phyloP scores from a whole-genome alignment of 1,140 invertebrate genomes.

The Aporrectodea caliginosa region DNA sequence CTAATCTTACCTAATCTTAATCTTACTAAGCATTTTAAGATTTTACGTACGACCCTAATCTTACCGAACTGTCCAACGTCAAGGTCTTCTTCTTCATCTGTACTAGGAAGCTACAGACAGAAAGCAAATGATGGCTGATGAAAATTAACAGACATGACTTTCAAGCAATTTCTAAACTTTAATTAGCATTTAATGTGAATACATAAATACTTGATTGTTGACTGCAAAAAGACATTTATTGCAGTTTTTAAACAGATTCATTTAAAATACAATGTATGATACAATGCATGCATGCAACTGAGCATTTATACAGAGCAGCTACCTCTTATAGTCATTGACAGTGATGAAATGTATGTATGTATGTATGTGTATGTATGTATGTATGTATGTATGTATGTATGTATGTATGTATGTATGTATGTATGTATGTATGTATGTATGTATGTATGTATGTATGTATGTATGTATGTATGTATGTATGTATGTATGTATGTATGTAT shows the following conservation, averaged over 20 bases:
- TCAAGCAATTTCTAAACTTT: too few species aligned
- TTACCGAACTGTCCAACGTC: background rate
- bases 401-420: background rate
- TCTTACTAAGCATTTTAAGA: too few species aligned
- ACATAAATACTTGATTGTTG: too few species aligned
- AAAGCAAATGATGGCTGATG: too few species aligned
- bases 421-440: constrained; percentile 7
- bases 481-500: constrained; percentile 7
- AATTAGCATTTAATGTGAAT: too few species aligned
- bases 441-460: constrained; percentile 7
- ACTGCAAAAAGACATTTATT: too few species aligned
- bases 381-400: background rate
- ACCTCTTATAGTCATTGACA: background rate
- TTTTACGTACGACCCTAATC: too few species aligned
- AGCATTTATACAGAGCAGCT: background rate
- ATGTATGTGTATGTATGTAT: constrained; percentile 6
- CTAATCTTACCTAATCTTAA: too few species aligned
- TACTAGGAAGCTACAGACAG: background rate
- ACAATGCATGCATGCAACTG: too few species aligned
- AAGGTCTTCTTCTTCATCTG: background rate
- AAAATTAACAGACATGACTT: too few species aligned
- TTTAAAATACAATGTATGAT: too few species aligned
- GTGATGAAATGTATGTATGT: constrained; percentile 34
- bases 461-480: constrained; percentile 6
- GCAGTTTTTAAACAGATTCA: too few species aligned